These are phyloP conservation scores for Zosterops pallidus DNA, from an alignment of 2,113 vertebrate genomes.

Conservation along the genomic window DNA sequence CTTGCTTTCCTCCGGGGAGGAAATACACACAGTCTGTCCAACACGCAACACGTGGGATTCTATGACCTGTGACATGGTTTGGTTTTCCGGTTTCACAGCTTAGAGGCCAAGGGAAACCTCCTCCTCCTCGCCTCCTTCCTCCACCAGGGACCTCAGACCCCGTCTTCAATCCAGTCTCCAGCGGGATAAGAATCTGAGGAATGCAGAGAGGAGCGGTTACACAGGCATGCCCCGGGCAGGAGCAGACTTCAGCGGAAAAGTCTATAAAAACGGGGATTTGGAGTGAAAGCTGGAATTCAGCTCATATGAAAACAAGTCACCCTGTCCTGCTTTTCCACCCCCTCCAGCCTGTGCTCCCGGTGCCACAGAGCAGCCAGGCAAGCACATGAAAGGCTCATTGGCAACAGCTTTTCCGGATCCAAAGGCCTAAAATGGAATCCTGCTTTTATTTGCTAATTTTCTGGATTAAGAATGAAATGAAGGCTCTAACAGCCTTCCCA, in stretches of 20 bases:
- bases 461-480: background rate
- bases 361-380: background rate
- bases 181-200: constrained; percentile 50
- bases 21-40: constrained; percentile 76
- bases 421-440: background rate
- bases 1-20: constrained; percentile 24
- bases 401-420: background rate
- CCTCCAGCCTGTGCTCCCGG: background rate
- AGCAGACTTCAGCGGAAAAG: constrained; percentile 18
- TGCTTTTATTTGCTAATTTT: background rate
- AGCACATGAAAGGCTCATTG: background rate
- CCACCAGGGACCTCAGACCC: background rate
- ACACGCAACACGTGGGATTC: constrained; percentile 79
- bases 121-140: background rate
- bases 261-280: background rate
- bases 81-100: background rate
- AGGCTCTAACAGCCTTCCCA: background rate
- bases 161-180: background rate
- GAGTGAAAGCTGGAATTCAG: constrained; percentile 35
- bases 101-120: constrained; percentile 2
- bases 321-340: background rate
- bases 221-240: constrained; percentile 24
- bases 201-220: constrained; percentile 54
- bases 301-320: background rate
- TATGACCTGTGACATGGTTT: constrained; percentile 74